These are phyloP conservation scores for Drosophila orena DNA, from an alignment of 1,140 invertebrate species.

Conservation along the genomic window DNA sequence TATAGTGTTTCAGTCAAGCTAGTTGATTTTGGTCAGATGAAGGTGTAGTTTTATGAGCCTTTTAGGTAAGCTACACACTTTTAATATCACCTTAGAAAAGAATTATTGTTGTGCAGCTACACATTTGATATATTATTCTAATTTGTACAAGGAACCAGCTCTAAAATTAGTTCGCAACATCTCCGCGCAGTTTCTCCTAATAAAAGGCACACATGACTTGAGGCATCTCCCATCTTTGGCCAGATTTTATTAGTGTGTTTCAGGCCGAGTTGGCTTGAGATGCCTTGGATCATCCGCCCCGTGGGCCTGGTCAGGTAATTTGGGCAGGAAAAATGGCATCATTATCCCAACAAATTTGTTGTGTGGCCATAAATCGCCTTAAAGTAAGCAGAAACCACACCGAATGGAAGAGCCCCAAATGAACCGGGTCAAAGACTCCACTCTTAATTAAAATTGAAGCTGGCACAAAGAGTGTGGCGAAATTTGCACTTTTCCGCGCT, in stretches of 20 bases:
- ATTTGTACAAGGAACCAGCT: slow-evolving; percentile 13
- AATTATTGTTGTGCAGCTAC: no score
- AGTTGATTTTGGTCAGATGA: no score
- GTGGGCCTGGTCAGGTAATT: slow-evolving; percentile 68
- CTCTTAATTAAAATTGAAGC: slow-evolving; percentile 79
- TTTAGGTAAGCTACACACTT: no score
- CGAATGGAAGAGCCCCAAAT: slow-evolving; percentile 3
- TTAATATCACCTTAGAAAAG: no score
- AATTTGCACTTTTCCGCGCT: slow-evolving; percentile 45
- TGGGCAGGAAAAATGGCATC: slow-evolving; percentile 77
- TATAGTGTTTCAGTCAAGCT: neutral
- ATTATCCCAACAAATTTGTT: slow-evolving; percentile 77
- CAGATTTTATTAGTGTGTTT: slow-evolving; percentile 38
- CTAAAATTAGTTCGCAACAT: slow-evolving; percentile 4
- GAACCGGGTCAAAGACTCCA: slow-evolving; percentile 9
- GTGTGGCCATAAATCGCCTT: slow-evolving; percentile 63
- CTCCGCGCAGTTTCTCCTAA: slow-evolving; percentile 9
- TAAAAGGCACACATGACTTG: slow-evolving; percentile 38
- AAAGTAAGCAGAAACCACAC: slow-evolving; percentile 42
- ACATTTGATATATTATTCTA: neutral
- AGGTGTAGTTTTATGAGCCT: no score
- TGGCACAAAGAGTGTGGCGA: slow-evolving; percentile 40
- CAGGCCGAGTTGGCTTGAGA: slow-evolving; percentile 3
- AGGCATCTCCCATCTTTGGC: slow-evolving; percentile 2
- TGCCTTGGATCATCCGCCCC: slow-evolving; percentile 36